phyloP scores from a whole-genome alignment of 2,797 vertebrate genomes.

The Malacoctenus gilli region DNA sequence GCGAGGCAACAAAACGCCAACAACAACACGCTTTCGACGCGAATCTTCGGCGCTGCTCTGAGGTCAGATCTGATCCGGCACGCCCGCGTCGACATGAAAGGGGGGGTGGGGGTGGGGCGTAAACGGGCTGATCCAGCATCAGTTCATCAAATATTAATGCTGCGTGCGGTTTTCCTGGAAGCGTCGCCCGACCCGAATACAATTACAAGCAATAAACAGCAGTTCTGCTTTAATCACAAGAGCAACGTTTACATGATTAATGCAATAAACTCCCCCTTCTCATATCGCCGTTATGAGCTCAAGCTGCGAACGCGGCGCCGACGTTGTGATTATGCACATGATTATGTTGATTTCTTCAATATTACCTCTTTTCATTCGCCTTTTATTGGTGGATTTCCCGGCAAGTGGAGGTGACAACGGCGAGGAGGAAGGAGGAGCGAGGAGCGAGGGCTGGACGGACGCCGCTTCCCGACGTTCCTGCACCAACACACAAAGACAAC shows the following conservation, averaged over 20 bases:
- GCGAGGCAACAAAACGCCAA: constrained; percentile 55
- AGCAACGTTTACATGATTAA: constrained; percentile 80
- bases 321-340: constrained; percentile 70
- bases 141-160: constrained; percentile 77
- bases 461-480: constrained; percentile 19
- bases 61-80: constrained; percentile 64
- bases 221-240: constrained; percentile 78
- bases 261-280: constrained; percentile 74
- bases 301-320: constrained; percentile 62
- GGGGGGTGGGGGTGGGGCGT: constrained; percentile 42
- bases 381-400: constrained; percentile 47
- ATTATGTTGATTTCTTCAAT: constrained; percentile 71
- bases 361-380: constrained; percentile 73
- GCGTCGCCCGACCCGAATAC: constrained; percentile 74
- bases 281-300: constrained; percentile 72
- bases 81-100: constrained; percentile 63
- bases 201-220: constrained; percentile 81
- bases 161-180: constrained; percentile 67
- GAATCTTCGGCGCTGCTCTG: constrained; percentile 58
- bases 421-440: constrained; percentile 23
- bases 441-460: constrained; percentile 10
- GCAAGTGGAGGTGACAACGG: constrained; percentile 36
- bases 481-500: constrained; percentile 4
- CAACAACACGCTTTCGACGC: too few species aligned
- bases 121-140: constrained; percentile 64